These are phyloP conservation scores for Diadophis punctatus DNA, from an alignment of 2,113 vertebrate genomes.

Conservation along the genomic window DNA sequence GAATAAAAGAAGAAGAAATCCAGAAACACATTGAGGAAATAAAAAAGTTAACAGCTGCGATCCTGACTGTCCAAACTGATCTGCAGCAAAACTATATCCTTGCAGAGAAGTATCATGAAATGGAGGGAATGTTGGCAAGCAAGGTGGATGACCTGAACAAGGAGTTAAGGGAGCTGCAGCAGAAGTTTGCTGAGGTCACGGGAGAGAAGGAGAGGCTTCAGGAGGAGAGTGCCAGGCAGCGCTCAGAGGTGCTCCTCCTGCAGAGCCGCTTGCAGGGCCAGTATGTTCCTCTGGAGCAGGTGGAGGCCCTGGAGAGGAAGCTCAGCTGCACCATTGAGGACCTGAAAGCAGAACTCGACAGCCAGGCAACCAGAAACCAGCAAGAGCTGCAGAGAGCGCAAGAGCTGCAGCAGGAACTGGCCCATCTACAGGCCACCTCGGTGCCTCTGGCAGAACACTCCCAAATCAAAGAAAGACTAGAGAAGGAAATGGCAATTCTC, in stretches of 20 bases:
- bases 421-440: constrained; percentile 51
- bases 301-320: constrained; percentile 71
- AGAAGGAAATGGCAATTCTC: constrained; percentile 63
- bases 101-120: constrained; percentile 65
- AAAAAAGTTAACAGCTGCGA: constrained; percentile 66
- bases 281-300: constrained; percentile 52
- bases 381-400: constrained; percentile 62
- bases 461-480: constrained; percentile 65
- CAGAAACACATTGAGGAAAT: constrained; percentile 67
- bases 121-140: constrained; percentile 62
- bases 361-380: constrained; percentile 54
- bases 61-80: constrained; percentile 70
- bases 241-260: constrained; percentile 46
- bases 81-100: constrained; percentile 67
- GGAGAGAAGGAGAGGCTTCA: constrained; percentile 62
- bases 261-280: constrained; percentile 45
- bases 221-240: constrained; percentile 61
- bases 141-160: constrained; percentile 65
- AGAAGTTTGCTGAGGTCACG: constrained; percentile 58
- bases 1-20: constrained; percentile 58
- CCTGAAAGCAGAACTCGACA: constrained; percentile 70
- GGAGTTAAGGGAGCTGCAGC: constrained; percentile 68
- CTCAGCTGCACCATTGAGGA: constrained; percentile 68
- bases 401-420: constrained; percentile 72
- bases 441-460: constrained; percentile 67